Evolutionary conservation across 2,113 vertebrate genomes (phyloP).

Genomic region (Empidonax alnorum): DNA sequence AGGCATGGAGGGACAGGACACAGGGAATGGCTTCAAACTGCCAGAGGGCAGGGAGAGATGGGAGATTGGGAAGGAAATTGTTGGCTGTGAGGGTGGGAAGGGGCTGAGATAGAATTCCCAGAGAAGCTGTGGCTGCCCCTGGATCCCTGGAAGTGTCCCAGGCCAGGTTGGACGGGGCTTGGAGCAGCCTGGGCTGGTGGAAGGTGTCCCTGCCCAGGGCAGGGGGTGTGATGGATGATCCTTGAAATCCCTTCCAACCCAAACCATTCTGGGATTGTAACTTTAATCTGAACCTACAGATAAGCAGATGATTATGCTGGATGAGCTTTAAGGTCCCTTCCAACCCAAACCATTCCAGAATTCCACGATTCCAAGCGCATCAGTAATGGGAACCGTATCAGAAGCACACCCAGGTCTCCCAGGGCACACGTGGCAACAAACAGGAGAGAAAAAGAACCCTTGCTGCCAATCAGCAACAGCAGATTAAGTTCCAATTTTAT

Average conservation of each 20-base stretch:
- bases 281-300: too few species aligned
- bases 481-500: neutral
- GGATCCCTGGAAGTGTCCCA: neutral
- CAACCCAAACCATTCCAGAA: neutral
- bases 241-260: neutral
- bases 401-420: neutral
- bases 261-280: neutral
- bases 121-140: neutral
- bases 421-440: neutral
- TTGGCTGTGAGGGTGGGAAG: neutral
- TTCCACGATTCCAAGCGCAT: neutral
- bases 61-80: neutral
- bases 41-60: neutral
- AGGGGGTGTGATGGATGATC: rapidly evolving
- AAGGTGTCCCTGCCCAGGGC: neutral
- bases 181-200: neutral
- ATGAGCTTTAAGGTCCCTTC: neutral
- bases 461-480: neutral
- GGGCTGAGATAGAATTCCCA: neutral
- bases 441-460: neutral
- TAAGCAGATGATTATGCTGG: too few species aligned
- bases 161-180: neutral
- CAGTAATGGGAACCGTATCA: neutral
- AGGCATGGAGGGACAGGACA: rapidly evolving
- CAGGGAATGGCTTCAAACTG: neutral